Base-by-base conservation (phyloP, 1,140 invertebrate species). In the Drosophila bocki region DNA sequence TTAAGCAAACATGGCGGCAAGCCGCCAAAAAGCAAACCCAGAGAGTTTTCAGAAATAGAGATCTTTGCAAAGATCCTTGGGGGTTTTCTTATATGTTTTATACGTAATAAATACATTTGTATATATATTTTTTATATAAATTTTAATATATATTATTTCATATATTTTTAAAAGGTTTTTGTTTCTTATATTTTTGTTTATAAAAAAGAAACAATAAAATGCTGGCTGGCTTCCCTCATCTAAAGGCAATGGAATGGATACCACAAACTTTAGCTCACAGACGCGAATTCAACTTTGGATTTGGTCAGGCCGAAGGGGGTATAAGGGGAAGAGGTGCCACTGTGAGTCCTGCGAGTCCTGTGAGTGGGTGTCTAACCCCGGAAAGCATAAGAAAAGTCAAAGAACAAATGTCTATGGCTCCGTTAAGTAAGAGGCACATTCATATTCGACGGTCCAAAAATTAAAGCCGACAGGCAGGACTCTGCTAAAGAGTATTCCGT, bases 311-410 rank as follows among this genome's bases (percentile, higher is more conserved):
- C 48, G n/a, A 17, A 17, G 9, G 3, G 8, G 26, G 8, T 7
- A 4, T 1, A 1, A 11, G 26, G 8, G 13, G 8, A 50, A 3
- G 26, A 29, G 47, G 15, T 29, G 29, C 13, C 60, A 51, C 33
- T 51, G 33, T 15, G 62, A 39, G 44, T 42, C 17, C 33, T 53
- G n/a, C 1, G 29, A 33, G 50, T 35, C 15, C n/a, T n/a, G 19
- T n/a, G 62, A 45, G 44, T 47, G 60, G 48, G 45, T 39, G 60
- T 68, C 63, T 50, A 75, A 74, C 63, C 80, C 85, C 85, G 81
- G 85, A 90, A 88, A 88, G 85, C 70, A 76, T 54, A 76, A 79
- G 85, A 84, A 88, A 88, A 88, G 85, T 88, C 85, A 88, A 88
- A 88, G 85, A 88, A 90, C 85, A 88, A 88, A 88, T 88, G 77